phyloP scores from a whole-genome alignment of 2,797 vertebrate species.

The Coendou prehensilis region DNA sequence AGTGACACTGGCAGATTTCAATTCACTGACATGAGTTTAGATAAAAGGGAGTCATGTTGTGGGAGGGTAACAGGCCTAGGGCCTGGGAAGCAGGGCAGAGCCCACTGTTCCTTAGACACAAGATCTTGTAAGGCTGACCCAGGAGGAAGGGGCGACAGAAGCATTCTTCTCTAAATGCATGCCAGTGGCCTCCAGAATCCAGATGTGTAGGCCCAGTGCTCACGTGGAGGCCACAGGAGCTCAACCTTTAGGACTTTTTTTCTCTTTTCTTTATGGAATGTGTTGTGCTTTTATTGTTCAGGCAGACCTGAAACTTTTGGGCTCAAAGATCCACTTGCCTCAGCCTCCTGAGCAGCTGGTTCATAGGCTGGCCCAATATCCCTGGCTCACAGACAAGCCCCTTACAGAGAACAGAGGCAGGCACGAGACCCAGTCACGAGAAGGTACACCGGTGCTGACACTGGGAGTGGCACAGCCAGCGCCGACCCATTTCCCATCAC shows the following conservation, averaged over 20 bases:
- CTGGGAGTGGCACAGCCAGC: neutral
- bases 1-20: neutral
- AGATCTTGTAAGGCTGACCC: neutral
- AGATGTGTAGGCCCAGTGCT: neutral
- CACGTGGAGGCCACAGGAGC: neutral
- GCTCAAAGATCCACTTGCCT: neutral
- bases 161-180: neutral
- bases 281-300: neutral
- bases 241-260: neutral
- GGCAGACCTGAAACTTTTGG: neutral
- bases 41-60: no score
- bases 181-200: neutral
- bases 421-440: fast-evolving
- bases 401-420: neutral
- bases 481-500: neutral
- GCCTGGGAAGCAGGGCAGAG: no score
- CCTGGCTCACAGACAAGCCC: neutral
- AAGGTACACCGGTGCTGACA: no score
- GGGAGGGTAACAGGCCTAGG: no score
- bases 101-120: neutral
- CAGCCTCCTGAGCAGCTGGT: neutral
- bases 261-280: neutral
- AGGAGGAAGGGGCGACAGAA: neutral
- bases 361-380: neutral
- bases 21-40: neutral